Percentiles rank a stretch among this genome's conserved stretches.
Evolutionary conservation across 2,113 vertebrate species (phyloP).

Genomic region (Sceloporus tristichus): DNA sequence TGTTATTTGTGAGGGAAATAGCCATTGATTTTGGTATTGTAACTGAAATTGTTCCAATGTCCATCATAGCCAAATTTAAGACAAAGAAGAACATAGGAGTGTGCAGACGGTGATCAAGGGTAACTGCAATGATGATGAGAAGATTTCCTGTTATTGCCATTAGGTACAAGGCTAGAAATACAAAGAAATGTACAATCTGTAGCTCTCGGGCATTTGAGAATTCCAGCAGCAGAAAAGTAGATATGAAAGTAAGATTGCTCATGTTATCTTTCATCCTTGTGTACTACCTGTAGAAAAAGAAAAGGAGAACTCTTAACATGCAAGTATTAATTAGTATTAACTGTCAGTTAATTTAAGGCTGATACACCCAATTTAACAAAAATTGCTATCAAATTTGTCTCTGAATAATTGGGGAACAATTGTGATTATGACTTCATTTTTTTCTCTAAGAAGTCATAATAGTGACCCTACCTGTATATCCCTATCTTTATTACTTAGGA

Average conservation of each 20-base stretch:
- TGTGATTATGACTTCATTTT: too few relatives aligned
- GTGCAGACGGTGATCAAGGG: conserved; percentile 4
- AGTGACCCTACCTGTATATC: too few relatives aligned
- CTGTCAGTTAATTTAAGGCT: too few relatives aligned
- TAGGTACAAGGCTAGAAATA: conserved; percentile 17
- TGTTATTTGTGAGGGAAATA: not conserved
- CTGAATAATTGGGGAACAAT: too few relatives aligned
- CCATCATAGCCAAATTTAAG: not conserved
- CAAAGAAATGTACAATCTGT: conserved; percentile 1
- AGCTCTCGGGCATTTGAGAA: not conserved
- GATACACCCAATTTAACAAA: too few relatives aligned
- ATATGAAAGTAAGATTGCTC: not conserved
- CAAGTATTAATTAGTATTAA: too few relatives aligned
- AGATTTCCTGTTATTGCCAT: not conserved
- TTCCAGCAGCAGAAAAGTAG: conserved; percentile 10
- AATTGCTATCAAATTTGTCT: too few relatives aligned
- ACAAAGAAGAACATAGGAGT: conserved; percentile 27
- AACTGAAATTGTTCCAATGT: not conserved
- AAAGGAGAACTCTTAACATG: too few relatives aligned
- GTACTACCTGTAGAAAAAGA: not conserved
- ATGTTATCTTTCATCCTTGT: not conserved
- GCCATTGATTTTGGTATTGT: conserved; percentile 14
- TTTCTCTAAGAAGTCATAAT: too few relatives aligned
- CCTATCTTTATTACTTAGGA: too few relatives aligned
- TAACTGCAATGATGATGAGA: conserved; percentile 15